These are phyloP conservation scores for Spilarctia lutea DNA, from an alignment of 2,888 invertebrate genomes.

Conservation along the genomic window DNA sequence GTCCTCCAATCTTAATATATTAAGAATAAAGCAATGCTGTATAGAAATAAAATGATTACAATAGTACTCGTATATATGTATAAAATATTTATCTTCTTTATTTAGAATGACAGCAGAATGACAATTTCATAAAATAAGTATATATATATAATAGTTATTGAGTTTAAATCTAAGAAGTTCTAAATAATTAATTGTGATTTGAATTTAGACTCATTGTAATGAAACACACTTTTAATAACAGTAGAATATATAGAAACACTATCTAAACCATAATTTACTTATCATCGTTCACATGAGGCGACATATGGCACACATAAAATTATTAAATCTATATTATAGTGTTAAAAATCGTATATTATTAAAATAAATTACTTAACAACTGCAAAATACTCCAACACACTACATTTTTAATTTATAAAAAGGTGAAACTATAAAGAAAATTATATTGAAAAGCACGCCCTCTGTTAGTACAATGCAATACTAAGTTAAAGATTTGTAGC, in stretches of 20 bases:
- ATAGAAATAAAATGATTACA: conserved; percentile 3
- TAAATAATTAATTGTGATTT: neutral
- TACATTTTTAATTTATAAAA: neutral
- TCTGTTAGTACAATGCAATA: conserved; percentile 22
- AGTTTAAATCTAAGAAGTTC: neutral
- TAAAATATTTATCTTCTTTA: conserved; percentile 12
- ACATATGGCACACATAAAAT: neutral
- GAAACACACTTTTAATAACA: neutral
- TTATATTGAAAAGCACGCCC: conserved; percentile 28
- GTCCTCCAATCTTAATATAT: neutral
- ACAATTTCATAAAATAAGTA: neutral
- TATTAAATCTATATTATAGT: neutral
- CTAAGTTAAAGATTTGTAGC: conserved; percentile 1
- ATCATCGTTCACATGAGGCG: neutral
- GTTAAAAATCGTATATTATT: neutral
- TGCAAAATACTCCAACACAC: neutral
- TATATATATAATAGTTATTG: neutral
- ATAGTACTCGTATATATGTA: neutral
- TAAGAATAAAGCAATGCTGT: neutral
- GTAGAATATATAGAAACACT: neutral
- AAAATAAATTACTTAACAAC: neutral
- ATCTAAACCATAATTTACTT: neutral
- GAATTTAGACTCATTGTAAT: neutral
- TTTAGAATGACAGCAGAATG: conserved; percentile 6
- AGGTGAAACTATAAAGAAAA: neutral